phyloP scores from a whole-genome alignment of 2,113 vertebrate genomes.

The Stegostoma tigrinum region DNA sequence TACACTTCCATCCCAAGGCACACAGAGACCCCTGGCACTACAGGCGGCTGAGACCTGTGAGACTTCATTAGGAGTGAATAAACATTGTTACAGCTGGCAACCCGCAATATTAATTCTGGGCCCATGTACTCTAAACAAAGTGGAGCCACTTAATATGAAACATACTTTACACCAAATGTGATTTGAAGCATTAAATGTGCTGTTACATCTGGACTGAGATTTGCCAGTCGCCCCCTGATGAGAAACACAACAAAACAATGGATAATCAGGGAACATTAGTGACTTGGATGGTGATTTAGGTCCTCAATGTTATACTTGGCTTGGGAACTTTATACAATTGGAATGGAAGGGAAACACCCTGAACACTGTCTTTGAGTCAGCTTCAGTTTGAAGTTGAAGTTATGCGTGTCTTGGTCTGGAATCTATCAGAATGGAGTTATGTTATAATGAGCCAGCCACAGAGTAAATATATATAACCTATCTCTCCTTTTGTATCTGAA shows the following conservation, averaged over 20 bases:
- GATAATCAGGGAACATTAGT: slow-evolving; percentile 12
- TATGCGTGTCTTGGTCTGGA: not conserved
- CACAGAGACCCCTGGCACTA: too few species aligned
- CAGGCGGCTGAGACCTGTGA: too few species aligned
- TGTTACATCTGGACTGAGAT: not conserved
- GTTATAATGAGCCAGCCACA: not conserved
- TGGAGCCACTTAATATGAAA: not conserved
- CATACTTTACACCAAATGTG: not conserved
- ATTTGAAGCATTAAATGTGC: not conserved
- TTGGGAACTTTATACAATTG: not conserved
- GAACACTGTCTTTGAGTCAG: not conserved
- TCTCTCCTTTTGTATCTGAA: not conserved
- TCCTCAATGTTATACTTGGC: not conserved
- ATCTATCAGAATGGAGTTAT: slow-evolving; percentile 4
- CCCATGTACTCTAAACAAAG: not conserved
- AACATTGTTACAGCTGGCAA: not conserved
- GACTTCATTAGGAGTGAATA: not conserved
- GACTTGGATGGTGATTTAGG: not conserved
- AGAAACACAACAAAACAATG: not conserved
- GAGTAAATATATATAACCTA: slow-evolving; percentile 7
- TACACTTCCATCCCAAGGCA: too few species aligned
- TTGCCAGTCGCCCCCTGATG: not conserved
- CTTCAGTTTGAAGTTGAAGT: not conserved
- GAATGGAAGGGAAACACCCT: not conserved
- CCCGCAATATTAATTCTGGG: not conserved